Percentiles rank a stretch among this genome's conserved stretches.
phyloP scores from a whole-genome alignment of 2,797 vertebrate species.

The Denticeps clupeoides region DNA sequence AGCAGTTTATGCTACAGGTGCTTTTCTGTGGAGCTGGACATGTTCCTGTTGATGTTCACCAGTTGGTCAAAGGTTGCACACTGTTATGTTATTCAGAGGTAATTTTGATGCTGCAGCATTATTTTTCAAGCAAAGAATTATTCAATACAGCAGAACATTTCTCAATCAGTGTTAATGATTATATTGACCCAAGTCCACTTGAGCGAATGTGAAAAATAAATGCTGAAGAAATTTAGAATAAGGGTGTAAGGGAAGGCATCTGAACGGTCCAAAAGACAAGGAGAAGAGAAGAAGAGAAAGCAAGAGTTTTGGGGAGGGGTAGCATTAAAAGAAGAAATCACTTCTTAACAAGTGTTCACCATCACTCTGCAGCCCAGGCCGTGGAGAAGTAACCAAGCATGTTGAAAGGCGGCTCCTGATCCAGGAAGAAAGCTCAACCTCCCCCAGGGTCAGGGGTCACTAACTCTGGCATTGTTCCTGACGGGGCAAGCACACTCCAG shows the following conservation, averaged over 20 bases:
- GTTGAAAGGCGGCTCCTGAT: conserved; percentile 58
- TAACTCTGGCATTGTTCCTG: conserved; percentile 68
- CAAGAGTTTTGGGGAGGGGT: conserved; percentile 32
- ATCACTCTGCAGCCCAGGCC: conserved; percentile 56
- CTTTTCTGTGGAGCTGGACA: too few species aligned
- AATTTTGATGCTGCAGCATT: too few species aligned
- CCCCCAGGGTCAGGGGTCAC: conserved; percentile 62
- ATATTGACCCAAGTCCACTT: too few species aligned
- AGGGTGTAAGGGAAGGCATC: neutral
- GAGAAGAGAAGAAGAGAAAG: conserved; percentile 24
- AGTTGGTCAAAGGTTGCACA: too few species aligned
- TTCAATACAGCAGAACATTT: too few species aligned
- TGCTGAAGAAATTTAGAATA: too few species aligned
- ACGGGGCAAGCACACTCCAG: conserved; percentile 70
- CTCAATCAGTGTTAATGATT: too few species aligned
- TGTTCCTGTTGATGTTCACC: too few species aligned
- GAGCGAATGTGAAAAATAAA: too few species aligned
- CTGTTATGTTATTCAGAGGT: too few species aligned
- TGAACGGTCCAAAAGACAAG: conserved; percentile 14
- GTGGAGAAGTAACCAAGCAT: conserved; percentile 60
- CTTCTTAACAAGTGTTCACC: conserved; percentile 59
- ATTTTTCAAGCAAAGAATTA: too few species aligned
- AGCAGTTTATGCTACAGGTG: too few species aligned
- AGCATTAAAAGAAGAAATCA: conserved; percentile 43
- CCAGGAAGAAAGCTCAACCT: conserved; percentile 61